phyloP scores from a whole-genome alignment of 1,140 invertebrate species.

The Cydia fagiglandana region DNA sequence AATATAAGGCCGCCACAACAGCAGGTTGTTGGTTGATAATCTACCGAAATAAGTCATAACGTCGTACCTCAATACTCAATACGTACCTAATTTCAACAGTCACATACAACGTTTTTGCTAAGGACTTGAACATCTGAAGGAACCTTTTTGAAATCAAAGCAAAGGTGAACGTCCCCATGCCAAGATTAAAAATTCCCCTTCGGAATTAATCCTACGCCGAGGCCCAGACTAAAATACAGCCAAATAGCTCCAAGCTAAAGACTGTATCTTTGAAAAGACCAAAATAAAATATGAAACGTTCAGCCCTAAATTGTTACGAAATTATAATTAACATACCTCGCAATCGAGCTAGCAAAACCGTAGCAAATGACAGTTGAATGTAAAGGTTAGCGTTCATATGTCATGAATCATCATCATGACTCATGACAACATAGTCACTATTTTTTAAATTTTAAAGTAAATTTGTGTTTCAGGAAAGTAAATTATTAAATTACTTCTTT shows the following conservation, averaged over 20 bases:
- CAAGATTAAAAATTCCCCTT: conserved; percentile 2
- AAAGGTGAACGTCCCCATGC: background rate
- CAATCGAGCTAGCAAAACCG: too few relatives aligned
- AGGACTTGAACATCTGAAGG: background rate
- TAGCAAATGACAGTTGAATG: too few relatives aligned
- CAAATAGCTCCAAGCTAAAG: background rate
- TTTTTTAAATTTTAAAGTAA: too few relatives aligned
- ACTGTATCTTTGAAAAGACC: too few relatives aligned
- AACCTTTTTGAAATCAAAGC: conserved; percentile 1
- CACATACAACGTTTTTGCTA: background rate
- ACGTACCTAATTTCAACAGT: background rate
- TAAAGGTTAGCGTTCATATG: too few relatives aligned
- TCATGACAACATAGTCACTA: too few relatives aligned
- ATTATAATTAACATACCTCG: too few relatives aligned
- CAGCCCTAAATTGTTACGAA: too few relatives aligned
- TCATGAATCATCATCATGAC: too few relatives aligned
- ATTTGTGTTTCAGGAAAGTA: too few relatives aligned
- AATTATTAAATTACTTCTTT: too few relatives aligned
- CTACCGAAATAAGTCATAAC: background rate
- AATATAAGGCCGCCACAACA: background rate
- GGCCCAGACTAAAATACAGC: background rate
- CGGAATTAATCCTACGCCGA: background rate
- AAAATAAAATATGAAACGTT: background rate
- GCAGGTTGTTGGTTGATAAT: too few relatives aligned
- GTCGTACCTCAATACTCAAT: background rate